Evolutionary conservation across 2,113 vertebrate genomes (phyloP), one percentile per base, ranked within the genome.

Genomic region (Tapirus terrestris): DNA sequence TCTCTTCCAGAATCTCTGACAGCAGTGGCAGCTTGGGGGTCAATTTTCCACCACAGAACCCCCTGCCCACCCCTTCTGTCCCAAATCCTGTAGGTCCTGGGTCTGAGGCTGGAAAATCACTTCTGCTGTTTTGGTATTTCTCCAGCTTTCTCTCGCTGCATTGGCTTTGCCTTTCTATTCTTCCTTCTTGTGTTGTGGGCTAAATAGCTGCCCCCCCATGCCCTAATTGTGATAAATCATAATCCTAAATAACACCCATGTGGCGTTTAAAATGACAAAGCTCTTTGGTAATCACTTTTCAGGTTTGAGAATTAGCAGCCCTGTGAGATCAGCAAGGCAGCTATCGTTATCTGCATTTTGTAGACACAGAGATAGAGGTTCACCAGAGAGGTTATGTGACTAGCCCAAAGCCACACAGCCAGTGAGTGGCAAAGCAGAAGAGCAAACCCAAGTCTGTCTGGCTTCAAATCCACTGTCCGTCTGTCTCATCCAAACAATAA

Each of bases 111-210:
- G 33, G 36, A 75, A 33, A 60, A 14, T 95, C 12, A 27, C 6
- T 48, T 48, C 16, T 68, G 33, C 56, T 56, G 11, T 33, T 20
- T n/a, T 72, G 14, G 25, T n/a, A 58, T 81, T 79, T 89, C 6
- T 43, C 11, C 27, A 53, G n/a, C 29, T n/a, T 81, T 53, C 31
- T 75, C 70, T 43, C 9, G 7, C 56, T 14, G 23, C 14, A 0
- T 3, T 48, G 75, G 25, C 25, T 70, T 77, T 0, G 0, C 2
- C 8, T 33, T 76, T 45, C 39, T n/a, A 33, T 4, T 80, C 18
- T 73, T 67, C 11, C 13, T 76, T 58, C 0, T 25, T 56, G 16
- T 1, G 3, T 10, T 79, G 25, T 68, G 48, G 33, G 16, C 51
- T 88, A 43, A 60, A 51, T 1, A 31, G 12, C 36, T 29, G n/a